Conservation (phyloP, 2,113 vertebrate species). For the Macaca nemestrina region DNA sequence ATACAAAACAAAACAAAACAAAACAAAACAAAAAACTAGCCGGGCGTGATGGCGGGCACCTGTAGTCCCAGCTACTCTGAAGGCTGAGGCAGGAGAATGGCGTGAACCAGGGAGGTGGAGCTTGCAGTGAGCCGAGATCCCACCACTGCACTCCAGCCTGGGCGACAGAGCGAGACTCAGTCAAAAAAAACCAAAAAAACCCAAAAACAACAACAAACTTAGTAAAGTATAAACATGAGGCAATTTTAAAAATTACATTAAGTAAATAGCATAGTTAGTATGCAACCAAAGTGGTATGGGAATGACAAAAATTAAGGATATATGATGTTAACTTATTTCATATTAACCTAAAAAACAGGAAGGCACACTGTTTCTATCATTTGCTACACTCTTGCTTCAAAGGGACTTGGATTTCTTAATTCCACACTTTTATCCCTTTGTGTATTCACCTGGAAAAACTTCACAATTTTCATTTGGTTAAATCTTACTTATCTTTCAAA, state of each 20-base stretch:
- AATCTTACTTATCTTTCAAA: background rate
- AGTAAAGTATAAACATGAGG: background rate
- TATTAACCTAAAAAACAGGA: background rate
- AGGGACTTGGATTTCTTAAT: background rate
- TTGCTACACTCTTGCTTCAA: background rate
- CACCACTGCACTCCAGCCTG: too few relatives aligned
- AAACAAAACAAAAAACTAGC: too few relatives aligned
- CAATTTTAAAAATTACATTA: background rate
- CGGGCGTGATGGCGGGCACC: accelerated
- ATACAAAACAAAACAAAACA: too few relatives aligned
- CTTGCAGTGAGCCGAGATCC: too few relatives aligned
- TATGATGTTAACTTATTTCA: background rate
- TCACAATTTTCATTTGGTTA: background rate
- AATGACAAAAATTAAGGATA: background rate
- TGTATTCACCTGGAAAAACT: background rate
- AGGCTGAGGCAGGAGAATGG: too few relatives aligned
- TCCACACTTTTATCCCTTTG: background rate
- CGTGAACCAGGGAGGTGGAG: too few relatives aligned
- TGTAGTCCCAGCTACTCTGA: too few relatives aligned
- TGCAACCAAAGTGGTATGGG: background rate
- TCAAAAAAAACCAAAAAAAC: too few relatives aligned
- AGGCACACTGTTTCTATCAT: background rate
- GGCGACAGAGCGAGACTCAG: too few relatives aligned
- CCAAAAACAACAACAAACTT: background rate
- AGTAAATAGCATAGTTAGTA: background rate